These are phyloP conservation scores for Diaprepes abbreviatus DNA, from an alignment of 2,888 invertebrate genomes.

Conservation along the genomic window DNA sequence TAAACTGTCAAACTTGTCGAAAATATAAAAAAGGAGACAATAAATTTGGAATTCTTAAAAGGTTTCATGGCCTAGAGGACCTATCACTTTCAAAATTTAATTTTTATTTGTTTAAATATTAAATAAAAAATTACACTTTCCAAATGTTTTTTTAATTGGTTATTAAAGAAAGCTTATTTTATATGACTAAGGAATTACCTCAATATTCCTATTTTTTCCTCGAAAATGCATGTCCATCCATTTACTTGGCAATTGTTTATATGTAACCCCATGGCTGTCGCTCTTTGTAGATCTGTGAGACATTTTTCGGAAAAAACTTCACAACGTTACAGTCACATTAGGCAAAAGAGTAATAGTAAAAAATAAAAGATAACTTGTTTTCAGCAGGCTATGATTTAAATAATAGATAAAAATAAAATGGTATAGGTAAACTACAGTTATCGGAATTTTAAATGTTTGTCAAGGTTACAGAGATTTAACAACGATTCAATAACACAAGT, in stretches of 20 bases:
- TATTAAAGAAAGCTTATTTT: no score
- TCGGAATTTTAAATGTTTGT: neutral
- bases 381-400: neutral
- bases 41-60: no score
- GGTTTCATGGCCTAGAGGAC: no score
- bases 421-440: neutral
- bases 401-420: neutral
- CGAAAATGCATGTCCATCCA: slow-evolving; percentile 57
- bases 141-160: no score
- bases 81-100: no score
- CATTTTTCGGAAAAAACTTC: slow-evolving; percentile 38
- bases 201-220: slow-evolving; percentile 29
- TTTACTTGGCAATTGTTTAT: slow-evolving; percentile 57
- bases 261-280: slow-evolving; percentile 52
- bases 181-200: slow-evolving; percentile 36
- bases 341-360: neutral
- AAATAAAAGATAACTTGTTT: no score
- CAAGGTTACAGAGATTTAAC: slow-evolving; percentile 13
- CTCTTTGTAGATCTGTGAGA: slow-evolving; percentile 49
- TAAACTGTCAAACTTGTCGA: no score
- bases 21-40: no score
- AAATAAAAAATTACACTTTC: no score
- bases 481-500: neutral
- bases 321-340: neutral
- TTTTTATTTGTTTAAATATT: no score